Evolutionary conservation across 2,113 vertebrate genomes (phyloP).

Genomic region (Phylloscopus trochilus): DNA sequence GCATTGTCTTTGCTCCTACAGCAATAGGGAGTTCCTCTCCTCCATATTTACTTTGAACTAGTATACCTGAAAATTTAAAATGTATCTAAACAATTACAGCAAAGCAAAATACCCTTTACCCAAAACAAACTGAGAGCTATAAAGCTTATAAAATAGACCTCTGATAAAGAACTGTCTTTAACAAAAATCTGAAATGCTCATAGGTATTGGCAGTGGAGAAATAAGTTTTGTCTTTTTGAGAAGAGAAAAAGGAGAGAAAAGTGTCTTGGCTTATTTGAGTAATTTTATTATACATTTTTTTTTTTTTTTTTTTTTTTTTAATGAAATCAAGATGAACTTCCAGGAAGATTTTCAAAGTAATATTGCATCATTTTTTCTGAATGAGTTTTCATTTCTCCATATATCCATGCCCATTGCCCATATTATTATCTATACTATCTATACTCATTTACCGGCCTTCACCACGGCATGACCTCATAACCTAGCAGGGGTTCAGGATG

Average conservation of each 20-base stretch:
- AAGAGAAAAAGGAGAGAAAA: not conserved
- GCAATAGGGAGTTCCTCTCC: not conserved
- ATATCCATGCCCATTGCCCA: not conserved
- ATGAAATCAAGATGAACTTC: not conserved
- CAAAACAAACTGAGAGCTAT: not conserved
- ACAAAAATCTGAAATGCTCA: not conserved
- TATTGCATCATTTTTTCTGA: not conserved
- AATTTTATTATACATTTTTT: not conserved
- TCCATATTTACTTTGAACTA: not conserved
- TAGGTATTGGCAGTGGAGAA: not conserved
- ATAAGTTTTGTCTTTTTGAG: not conserved
- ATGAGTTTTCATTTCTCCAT: not conserved
- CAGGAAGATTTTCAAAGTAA: not conserved
- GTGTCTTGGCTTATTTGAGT: not conserved
- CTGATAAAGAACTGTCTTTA: not conserved
- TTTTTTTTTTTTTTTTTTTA: not conserved
- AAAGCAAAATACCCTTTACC: not conserved
- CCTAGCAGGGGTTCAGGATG: not conserved
- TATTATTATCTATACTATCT: not conserved
- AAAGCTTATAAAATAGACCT: not conserved
- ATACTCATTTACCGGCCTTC: not conserved
- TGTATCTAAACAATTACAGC: not conserved
- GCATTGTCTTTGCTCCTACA: not conserved
- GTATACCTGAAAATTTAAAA: not conserved
- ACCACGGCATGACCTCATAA: not conserved